phyloP scores from a whole-genome alignment of 2,113 vertebrate species.

The Chunga burmeisteri region DNA sequence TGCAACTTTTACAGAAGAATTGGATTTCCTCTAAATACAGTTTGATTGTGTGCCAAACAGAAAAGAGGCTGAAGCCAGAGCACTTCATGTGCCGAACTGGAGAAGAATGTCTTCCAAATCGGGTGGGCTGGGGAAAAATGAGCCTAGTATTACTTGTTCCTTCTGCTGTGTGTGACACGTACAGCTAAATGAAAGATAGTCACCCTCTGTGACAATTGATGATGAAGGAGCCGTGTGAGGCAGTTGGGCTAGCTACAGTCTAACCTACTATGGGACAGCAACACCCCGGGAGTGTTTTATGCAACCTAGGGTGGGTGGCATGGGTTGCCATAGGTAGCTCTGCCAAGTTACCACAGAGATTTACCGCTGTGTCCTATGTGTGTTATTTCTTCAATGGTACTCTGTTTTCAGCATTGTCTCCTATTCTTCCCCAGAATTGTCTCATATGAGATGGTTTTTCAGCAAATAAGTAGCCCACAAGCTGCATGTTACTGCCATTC shows the following conservation, averaged over 20 bases:
- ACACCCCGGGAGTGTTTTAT: accelerated
- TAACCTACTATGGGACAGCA: background rate
- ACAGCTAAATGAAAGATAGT: background rate
- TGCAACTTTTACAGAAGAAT: background rate
- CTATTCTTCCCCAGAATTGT: background rate
- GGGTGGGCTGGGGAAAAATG: background rate
- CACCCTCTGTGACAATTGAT: background rate
- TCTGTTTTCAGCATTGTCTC: background rate
- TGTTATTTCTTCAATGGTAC: background rate
- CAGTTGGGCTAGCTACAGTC: accelerated
- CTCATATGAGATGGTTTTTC: background rate
- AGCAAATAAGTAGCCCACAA: background rate
- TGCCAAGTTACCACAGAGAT: background rate
- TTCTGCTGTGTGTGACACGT: background rate
- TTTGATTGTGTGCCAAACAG: background rate
- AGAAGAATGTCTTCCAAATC: background rate
- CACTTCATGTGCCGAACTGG: background rate
- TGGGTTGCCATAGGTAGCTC: background rate
- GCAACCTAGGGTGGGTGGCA: background rate
- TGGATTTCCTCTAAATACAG: background rate
- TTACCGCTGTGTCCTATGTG: background rate
- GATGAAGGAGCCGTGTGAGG: background rate
- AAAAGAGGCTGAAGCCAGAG: conserved; percentile 6
- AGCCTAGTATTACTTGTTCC: background rate
- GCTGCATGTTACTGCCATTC: background rate